Conservation (phyloP, 2,797 vertebrate species). For the Tokudaia tokunoshimensis region DNA sequence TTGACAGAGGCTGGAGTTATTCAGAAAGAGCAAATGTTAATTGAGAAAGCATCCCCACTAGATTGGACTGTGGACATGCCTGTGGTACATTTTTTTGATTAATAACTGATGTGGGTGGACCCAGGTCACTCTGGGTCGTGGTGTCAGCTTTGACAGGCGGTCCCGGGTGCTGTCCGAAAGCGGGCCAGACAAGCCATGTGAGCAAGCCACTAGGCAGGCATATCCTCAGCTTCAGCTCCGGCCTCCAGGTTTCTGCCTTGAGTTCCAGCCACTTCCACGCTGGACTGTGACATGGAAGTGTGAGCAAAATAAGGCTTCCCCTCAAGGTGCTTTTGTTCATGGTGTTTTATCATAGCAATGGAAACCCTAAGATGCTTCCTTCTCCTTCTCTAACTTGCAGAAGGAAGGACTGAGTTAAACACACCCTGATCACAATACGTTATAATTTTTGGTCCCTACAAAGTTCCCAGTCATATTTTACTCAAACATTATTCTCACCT, state of each 20-base stretch:
- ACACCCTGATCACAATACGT: background rate
- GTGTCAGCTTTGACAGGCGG: no score
- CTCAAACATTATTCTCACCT: background rate
- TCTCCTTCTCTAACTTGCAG: background rate
- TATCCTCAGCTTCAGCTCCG: background rate
- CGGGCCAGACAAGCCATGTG: no score
- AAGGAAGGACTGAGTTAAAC: background rate
- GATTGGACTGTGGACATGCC: background rate
- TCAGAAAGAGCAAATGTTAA: background rate
- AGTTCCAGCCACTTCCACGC: background rate
- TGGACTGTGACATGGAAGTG: background rate
- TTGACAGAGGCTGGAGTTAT: background rate
- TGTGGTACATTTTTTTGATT: background rate
- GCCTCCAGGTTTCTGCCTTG: background rate
- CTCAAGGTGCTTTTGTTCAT: background rate
- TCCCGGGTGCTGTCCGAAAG: background rate
- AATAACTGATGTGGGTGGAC: background rate
- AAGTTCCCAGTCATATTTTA: background rate
- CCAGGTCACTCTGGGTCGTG: background rate
- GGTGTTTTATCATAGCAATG: background rate
- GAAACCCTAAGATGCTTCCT: background rate
- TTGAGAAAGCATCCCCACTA: background rate
- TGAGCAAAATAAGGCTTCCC: background rate
- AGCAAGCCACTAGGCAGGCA: background rate
- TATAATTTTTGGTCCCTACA: background rate